phyloP scores from a whole-genome alignment of 92 coral and sea anemone genomes.

The Actinostola sp. region DNA sequence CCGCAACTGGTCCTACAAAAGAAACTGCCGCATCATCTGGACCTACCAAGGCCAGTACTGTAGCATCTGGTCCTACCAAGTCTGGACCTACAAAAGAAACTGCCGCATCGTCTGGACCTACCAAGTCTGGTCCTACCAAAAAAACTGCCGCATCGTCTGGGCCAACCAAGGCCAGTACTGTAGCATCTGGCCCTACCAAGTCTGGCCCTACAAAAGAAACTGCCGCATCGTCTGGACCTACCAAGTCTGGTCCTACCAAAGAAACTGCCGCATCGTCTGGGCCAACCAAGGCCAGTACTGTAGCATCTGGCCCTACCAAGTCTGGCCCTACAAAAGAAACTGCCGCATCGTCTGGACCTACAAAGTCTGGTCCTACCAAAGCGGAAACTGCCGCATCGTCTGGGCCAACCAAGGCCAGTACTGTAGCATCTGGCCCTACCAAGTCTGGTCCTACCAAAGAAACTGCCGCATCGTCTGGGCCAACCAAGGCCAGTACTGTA shows the following conservation, averaged over 20 bases:
- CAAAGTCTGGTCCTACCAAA: not conserved
- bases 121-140: too few relatives aligned
- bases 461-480: not conserved
- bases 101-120: too few relatives aligned
- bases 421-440: not conserved
- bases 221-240: not conserved
- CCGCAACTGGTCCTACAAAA: too few relatives aligned
- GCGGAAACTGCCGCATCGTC: not conserved
- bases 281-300: too few relatives aligned
- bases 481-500: not conserved
- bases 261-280: not conserved
- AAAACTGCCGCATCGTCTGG: not conserved
- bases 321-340: too few relatives aligned
- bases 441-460: not conserved
- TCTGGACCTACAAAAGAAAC: too few relatives aligned
- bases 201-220: not conserved
- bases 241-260: too few relatives aligned
- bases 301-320: too few relatives aligned
- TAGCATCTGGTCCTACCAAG: too few relatives aligned
- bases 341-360: conserved; percentile 1
- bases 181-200: not conserved
- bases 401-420: not conserved
- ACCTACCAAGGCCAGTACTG: too few relatives aligned
- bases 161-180: not conserved
- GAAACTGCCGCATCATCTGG: too few relatives aligned